These are phyloP conservation scores for Drosophila varians DNA, from an alignment of 1,140 invertebrate genomes.

Conservation along the genomic window DNA sequence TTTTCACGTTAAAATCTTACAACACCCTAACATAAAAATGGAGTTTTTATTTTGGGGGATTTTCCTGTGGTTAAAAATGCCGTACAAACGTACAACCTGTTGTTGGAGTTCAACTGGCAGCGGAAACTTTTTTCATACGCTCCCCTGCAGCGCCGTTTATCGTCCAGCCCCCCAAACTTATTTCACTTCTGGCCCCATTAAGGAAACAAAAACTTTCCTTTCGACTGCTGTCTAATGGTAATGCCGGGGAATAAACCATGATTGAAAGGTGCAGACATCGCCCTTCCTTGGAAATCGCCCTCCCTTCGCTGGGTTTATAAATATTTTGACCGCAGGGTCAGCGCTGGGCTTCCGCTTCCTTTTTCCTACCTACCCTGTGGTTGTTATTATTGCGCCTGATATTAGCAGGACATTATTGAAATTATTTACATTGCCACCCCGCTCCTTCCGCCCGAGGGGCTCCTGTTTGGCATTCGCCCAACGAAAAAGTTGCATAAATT, in stretches of 20 bases:
- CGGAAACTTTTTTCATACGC: constrained; percentile 69
- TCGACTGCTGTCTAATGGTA: constrained; percentile 26
- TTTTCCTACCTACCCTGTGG: not conserved
- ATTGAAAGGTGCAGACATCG: constrained; percentile 55
- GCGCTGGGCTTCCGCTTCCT: constrained; percentile 8
- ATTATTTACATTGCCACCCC: constrained; percentile 56
- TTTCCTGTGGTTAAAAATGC: constrained; percentile 25
- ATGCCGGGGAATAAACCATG: constrained; percentile 44
- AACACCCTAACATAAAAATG: constrained; percentile 21
- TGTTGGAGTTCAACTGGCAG: constrained; percentile 27
- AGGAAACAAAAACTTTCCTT: constrained; percentile 58
- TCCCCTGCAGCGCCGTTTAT: not conserved
- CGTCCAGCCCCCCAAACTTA: constrained; percentile 23
- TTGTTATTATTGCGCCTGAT: constrained; percentile 50
- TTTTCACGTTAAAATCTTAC: constrained; percentile 24
- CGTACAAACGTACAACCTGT: constrained; percentile 46
- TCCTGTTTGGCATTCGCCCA: not conserved
- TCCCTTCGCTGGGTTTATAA: constrained; percentile 19
- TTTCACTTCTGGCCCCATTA: constrained; percentile 48
- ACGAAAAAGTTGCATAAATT: constrained; percentile 50
- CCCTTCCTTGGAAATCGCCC: not conserved
- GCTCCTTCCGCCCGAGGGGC: not conserved
- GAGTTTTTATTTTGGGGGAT: not conserved
- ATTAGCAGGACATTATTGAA: constrained; percentile 76
- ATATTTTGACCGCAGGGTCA: constrained; percentile 59